Evolutionary conservation across 2,888 invertebrate species (phyloP).

Genomic region (Drosophila borealis): DNA sequence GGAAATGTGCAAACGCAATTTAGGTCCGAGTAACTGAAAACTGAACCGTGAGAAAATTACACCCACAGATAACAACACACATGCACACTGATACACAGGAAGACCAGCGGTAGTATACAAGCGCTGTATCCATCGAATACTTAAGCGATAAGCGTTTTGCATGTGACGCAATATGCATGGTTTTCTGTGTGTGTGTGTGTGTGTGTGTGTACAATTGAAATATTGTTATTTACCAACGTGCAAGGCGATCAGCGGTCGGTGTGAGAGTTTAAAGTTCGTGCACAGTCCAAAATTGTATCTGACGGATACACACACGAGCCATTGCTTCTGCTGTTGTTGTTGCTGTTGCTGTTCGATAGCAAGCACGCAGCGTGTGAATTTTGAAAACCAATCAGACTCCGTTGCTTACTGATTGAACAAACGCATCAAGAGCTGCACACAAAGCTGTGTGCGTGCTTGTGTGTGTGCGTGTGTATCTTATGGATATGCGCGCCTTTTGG

Average conservation of each 20-base stretch:
- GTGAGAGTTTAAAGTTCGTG: conserved; percentile 72
- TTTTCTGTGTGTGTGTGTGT: conserved; percentile 14
- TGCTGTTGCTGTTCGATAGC: conserved; percentile 52
- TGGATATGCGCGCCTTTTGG: conserved; percentile 22
- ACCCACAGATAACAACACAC: conserved; percentile 73
- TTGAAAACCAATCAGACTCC: conserved; percentile 62
- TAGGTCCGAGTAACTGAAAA: conserved; percentile 71
- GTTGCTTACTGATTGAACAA: conserved; percentile 32
- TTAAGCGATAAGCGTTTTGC: conserved; percentile 71
- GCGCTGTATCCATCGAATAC: conserved; percentile 53
- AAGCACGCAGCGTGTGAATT: conserved; percentile 66
- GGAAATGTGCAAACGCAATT: conserved; percentile 77
- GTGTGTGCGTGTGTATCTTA: conserved; percentile 23
- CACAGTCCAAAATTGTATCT: conserved; percentile 62
- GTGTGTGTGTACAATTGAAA: conserved; percentile 59
- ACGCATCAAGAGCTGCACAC: conserved; percentile 13
- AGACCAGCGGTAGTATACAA: conserved; percentile 29
- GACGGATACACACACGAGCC: conserved; percentile 47
- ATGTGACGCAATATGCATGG: conserved; percentile 63
- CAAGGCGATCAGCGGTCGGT: conserved; percentile 33
- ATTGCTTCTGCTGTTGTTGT: conserved; percentile 15
- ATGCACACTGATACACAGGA: conserved; percentile 15
- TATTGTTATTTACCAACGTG: conserved; percentile 66
- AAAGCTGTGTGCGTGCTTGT: not conserved
- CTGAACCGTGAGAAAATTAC: conserved; percentile 81